These are phyloP conservation scores for Ypsolopha sequella DNA, from an alignment of 2,888 invertebrate genomes.

Conservation along the genomic window DNA sequence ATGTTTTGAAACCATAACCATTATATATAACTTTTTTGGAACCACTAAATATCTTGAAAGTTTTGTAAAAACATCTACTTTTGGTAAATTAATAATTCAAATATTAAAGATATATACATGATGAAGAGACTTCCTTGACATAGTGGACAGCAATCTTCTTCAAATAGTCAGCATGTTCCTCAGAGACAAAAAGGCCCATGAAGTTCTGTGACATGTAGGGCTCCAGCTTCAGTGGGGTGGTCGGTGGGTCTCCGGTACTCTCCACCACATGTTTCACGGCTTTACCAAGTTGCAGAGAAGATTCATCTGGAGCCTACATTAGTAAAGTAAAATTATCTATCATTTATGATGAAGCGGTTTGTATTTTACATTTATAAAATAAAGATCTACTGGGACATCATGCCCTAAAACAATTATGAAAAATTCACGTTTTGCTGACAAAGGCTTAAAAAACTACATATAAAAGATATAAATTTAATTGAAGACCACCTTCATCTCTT, in stretches of 20 bases:
- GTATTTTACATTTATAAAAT: too few species aligned
- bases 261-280: slow-evolving; percentile 82
- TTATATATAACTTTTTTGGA: too few species aligned
- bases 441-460: too few species aligned
- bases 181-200: slow-evolving; percentile 90
- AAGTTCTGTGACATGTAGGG: slow-evolving; percentile 90
- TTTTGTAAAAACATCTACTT: too few species aligned
- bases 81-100: not conserved
- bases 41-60: too few species aligned
- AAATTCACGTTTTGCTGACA: too few species aligned
- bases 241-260: slow-evolving; percentile 75
- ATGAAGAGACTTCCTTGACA: slow-evolving; percentile 82
- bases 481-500: too few species aligned
- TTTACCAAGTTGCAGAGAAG: slow-evolving; percentile 76
- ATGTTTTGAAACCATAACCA: too few species aligned
- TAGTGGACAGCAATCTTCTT: slow-evolving; percentile 84
- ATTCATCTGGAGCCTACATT: slow-evolving; percentile 80
- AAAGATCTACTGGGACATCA: too few species aligned
- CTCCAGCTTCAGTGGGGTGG: slow-evolving; percentile 79
- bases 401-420: too few species aligned
- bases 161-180: slow-evolving; percentile 84
- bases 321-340: not conserved
- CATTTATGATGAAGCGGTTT: too few species aligned
- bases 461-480: too few species aligned
- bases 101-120: slow-evolving; percentile 60